Base-by-base conservation (phyloP, 64 coral and sea anemone genomes). In the Montipora capricornis region DNA sequence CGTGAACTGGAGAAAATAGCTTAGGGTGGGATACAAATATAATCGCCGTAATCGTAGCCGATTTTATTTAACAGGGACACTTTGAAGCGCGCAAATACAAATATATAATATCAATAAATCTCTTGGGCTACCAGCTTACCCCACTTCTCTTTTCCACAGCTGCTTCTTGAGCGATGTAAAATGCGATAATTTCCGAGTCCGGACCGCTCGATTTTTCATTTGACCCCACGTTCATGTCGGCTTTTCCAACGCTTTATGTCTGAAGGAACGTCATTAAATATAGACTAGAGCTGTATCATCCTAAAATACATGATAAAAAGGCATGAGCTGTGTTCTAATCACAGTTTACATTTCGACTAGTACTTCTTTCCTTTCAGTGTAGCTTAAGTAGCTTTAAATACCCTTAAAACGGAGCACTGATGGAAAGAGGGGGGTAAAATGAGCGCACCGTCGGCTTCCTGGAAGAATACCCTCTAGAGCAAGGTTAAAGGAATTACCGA, bases 91-190 rank as follows among this genome's bases (percentile, higher is more conserved):
- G 37, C 37, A 37, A 37, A 37, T 37, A 37, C 37, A 37, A 37
- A 37, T 37, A 37, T 37, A 37, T 37, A 37, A 2, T 37, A 37
- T 37, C 37, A 37, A 37, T 37, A 37, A 37, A 37, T 37, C 1
- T 2, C 2, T 57, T 57, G 0, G 11, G 53, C 11, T 57, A 6
- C 11, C 11, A 57, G 53, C 82, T 70, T 5, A 86, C 82, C 66
- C 47, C 64, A 11, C 7, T 86, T 86, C 82, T 86, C 44, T 86
- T 86, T 68, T 71, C 82, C 68, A 86, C 82, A 50, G 82, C 82
- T 20, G 82, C 17, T 70, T 86, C 82, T 51, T 86, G 82, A 73
- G 82, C 64, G 13, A 86, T 46, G 44, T 86, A 86, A 20, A 86
- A 86, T 49, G 82, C 82, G 68, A 86, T 46, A 49, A 86, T 86